phyloP scores from a whole-genome alignment of 1,140 invertebrate species.

The Monochamus saltuarius region DNA sequence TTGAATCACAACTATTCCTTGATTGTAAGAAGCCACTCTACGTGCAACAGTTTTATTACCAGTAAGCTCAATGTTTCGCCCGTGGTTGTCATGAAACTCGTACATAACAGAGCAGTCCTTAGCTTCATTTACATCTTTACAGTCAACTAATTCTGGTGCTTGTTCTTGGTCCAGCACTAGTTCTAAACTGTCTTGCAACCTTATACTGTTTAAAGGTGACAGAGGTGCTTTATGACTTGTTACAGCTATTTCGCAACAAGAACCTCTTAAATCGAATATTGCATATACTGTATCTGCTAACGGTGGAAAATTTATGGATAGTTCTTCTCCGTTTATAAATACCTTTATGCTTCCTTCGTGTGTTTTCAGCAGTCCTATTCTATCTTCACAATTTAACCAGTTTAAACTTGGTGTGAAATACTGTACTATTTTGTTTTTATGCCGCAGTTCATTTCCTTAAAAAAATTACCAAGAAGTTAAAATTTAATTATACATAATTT shows the following conservation, averaged over 20 bases:
- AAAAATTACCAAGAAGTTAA: slow-evolving; percentile 42
- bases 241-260: slow-evolving; percentile 44
- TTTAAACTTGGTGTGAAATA: slow-evolving; percentile 74
- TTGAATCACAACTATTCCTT: slow-evolving; percentile 66
- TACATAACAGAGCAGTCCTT: background rate
- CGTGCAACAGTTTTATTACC: slow-evolving; percentile 58
- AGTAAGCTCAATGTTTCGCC: slow-evolving; percentile 68
- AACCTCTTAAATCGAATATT: slow-evolving; percentile 43
- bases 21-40: slow-evolving; percentile 74
- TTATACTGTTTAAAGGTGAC: slow-evolving; percentile 59
- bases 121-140: slow-evolving; percentile 21
- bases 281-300: slow-evolving; percentile 42
- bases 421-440: slow-evolving; percentile 57
- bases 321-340: slow-evolving; percentile 79
- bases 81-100: slow-evolving; percentile 39
- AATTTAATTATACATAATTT: slow-evolving; percentile 6
- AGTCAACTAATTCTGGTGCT: slow-evolving; percentile 47
- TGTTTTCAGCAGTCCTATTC: slow-evolving; percentile 66
- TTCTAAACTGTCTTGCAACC: slow-evolving; percentile 65
- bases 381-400: slow-evolving; percentile 75
- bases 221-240: slow-evolving; percentile 53
- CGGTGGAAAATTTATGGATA: slow-evolving; percentile 54
- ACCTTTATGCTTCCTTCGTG: slow-evolving; percentile 59
- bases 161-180: slow-evolving; percentile 60
- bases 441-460: slow-evolving; percentile 65